Evolutionary conservation across 1,140 invertebrate species (phyloP).

Genomic region (Chlorops oryzae): DNA sequence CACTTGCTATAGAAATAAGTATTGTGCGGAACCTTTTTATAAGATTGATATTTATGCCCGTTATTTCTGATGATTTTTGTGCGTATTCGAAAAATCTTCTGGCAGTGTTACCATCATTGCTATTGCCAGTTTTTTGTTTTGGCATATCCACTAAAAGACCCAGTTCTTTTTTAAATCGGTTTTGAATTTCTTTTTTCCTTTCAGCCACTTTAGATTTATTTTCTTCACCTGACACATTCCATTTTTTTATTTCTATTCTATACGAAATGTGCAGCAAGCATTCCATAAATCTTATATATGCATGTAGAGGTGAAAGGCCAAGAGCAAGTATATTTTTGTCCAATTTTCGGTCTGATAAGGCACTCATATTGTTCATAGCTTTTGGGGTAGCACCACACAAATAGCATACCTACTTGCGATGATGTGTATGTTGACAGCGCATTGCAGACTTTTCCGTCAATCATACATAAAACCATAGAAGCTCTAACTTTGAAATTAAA

Average conservation of each 20-base stretch:
- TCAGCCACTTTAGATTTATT: too few species aligned
- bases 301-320: conserved; percentile 16
- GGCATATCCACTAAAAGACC: conserved; percentile 19
- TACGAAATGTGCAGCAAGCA: conserved; percentile 19
- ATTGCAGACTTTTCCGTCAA: conserved; percentile 36
- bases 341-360: neutral
- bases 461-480: conserved; percentile 27
- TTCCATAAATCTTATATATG: too few species aligned
- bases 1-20: too few species aligned
- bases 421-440: conserved; percentile 20
- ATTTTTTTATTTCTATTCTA: too few species aligned
- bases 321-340: neutral
- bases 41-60: neutral
- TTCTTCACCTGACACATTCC: too few species aligned
- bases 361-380: neutral
- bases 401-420: conserved; percentile 20
- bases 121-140: conserved; percentile 37
- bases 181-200: too few species aligned
- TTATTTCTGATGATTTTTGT: too few species aligned
- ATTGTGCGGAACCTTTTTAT: conserved; percentile 13
- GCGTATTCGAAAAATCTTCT: too few species aligned
- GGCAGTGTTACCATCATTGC: too few species aligned
- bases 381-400: conserved; percentile 8
- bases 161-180: conserved; percentile 11
- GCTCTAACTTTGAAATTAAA: conserved; percentile 10